Evolutionary conservation across 1,140 invertebrate genomes (phyloP), one percentile per base, ranked within the genome.

Genomic region (Penaeus vannamei): DNA sequence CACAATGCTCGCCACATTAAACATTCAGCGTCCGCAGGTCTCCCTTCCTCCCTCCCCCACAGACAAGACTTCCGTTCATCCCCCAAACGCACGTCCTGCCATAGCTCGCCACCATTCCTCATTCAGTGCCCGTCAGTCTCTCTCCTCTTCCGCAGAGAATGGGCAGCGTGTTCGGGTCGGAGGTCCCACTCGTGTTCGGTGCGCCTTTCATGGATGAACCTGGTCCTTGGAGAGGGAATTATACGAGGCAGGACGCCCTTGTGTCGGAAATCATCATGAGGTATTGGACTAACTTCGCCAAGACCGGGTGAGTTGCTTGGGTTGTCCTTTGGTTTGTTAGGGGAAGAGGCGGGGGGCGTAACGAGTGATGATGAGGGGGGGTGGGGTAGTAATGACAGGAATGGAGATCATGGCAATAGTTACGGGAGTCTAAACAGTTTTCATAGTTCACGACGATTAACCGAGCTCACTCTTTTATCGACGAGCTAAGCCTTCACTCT

Each of bases 151-250:
- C 20, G 26, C 94, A 96, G 96, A 94, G 95, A 92, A 94, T 94
- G 90, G 97, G 95, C 72, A 97, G 95, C 80, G 96, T 98, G 83
- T 95, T 96, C 91, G 98, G 98, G n/a, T 98, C 99, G 93, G 98
- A 99, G 93, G 93, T 99, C 91, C 97, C 98, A 42, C 99, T 98
- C 92, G 95, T 98, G 91, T 95, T 99, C 91, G 98, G 98, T 22
- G 95, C 98, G 91, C 98, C 98, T 32, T 93, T 99, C 66, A 92
- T 93, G 59, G 91, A 91, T 66, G 87, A 91, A 60, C 91, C 87
- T 7, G 92, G 92, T 4, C 93, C 93, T 69, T 94, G 94, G 91
- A 92, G 92, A 12, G 91, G 91, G 61, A 92, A 92, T 72, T 94
- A 91, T 87, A 92, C 93, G 1, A 90, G 92, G 32, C 90, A 92